Conservation (phyloP, 2,797 vertebrate species). For the Malurus splendens region DNA sequence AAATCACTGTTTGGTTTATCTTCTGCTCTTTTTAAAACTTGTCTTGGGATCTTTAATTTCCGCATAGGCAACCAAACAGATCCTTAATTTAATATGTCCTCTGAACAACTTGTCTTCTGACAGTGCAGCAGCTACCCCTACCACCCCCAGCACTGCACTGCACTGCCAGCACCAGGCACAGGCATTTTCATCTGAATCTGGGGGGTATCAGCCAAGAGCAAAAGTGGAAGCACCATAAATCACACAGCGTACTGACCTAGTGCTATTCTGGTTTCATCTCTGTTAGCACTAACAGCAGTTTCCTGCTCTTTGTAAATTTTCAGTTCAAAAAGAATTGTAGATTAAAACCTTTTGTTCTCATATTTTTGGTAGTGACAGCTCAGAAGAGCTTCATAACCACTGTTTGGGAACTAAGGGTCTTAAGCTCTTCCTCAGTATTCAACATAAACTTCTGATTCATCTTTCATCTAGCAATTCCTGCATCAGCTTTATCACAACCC, state of each 20-base stretch:
- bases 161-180: background rate
- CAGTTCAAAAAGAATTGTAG: slow-evolving; percentile 24
- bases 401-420: background rate
- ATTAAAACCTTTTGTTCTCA: slow-evolving; percentile 24
- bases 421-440: background rate
- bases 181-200: background rate
- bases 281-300: background rate
- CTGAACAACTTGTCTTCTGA: background rate
- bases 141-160: background rate
- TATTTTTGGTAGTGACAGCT: background rate
- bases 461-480: background rate
- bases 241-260: background rate
- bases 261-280: background rate
- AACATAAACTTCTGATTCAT: background rate
- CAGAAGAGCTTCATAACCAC: background rate
- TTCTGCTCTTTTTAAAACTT: slow-evolving; percentile 5
- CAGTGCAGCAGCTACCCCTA: slow-evolving; percentile 14
- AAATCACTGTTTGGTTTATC: background rate
- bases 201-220: background rate
- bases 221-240: background rate
- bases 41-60: slow-evolving; percentile 10
- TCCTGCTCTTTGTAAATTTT: background rate
- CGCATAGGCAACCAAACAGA: background rate
- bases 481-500: background rate
- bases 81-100: background rate